phyloP scores from a whole-genome alignment of 2,888 invertebrate genomes.

The Mesorhabditis spiculigera region DNA sequence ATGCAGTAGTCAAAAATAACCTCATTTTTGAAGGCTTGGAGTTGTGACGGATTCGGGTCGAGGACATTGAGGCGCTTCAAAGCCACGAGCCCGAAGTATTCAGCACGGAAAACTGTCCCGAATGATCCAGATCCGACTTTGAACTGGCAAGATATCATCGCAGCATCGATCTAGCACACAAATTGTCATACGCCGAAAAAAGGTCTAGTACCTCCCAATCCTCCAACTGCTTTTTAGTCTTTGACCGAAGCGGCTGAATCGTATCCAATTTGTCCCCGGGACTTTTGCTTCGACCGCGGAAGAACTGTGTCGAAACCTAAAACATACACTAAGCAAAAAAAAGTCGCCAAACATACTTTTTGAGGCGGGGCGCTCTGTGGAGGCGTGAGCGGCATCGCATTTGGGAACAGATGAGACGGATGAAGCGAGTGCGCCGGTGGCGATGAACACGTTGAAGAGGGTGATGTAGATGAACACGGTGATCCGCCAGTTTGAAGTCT shows the following conservation, averaged over 20 bases:
- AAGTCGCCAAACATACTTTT: conserved; percentile 28
- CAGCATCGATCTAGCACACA: conserved; percentile 18
- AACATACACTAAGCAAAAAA: neutral
- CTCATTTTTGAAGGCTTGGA: conserved; percentile 98
- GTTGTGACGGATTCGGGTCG: conserved; percentile 88
- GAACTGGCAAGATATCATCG: conserved; percentile 71
- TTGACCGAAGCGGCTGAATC: conserved; percentile 16
- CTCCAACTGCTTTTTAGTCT: conserved; percentile 23
- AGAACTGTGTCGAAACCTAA: conserved; percentile 38
- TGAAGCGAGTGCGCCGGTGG: conserved; percentile 40
- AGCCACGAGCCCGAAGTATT: conserved; percentile 73
- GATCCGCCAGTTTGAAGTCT: conserved; percentile 2
- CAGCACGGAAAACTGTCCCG: conserved; percentile 86
- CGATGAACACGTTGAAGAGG: conserved; percentile 49
- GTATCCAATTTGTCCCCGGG: conserved; percentile 40
- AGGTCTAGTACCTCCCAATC: conserved; percentile 51
- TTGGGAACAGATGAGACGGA: conserved; percentile 11
- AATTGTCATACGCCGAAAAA: neutral
- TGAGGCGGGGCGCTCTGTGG: conserved; percentile 57
- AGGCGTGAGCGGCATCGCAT: conserved; percentile 46
- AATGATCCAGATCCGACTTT: conserved; percentile 96
- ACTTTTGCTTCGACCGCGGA: conserved; percentile 39
- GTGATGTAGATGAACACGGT: conserved; percentile 27
- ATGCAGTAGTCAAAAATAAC: conserved; percentile 59
- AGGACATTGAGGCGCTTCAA: conserved; percentile 96